Evolutionary conservation across 1,140 invertebrate species (phyloP).

Genomic region (Euschistus heros): DNA sequence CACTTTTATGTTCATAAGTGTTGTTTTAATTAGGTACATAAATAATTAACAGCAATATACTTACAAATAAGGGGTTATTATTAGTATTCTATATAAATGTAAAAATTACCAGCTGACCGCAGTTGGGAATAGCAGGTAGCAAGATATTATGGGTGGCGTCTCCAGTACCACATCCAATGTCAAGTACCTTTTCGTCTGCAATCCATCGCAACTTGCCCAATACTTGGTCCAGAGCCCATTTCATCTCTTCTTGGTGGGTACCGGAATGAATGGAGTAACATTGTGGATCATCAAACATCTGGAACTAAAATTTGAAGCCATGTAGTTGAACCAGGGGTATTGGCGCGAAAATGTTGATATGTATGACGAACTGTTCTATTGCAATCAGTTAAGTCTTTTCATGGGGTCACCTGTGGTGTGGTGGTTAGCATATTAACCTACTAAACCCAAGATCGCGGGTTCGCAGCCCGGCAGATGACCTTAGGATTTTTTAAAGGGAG

Average conservation of each 20-base stretch:
- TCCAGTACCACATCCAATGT: slow-evolving; percentile 74
- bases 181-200: slow-evolving; percentile 38
- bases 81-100: background rate
- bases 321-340: no score
- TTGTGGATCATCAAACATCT: background rate
- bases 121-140: slow-evolving; percentile 44
- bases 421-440: no score
- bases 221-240: slow-evolving; percentile 3
- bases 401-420: no score
- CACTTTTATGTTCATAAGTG: background rate
- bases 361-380: no score
- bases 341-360: background rate
- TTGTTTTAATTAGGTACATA: background rate
- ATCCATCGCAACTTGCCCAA: slow-evolving; percentile 2
- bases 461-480: no score
- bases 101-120: background rate
- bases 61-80: background rate
- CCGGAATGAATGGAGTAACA: background rate
- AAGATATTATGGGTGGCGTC: slow-evolving; percentile 55
- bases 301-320: no score
- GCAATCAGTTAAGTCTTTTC: no score
- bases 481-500: no score
- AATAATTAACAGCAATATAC: background rate
- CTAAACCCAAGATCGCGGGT: no score
- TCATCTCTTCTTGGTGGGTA: background rate